Conservation (phyloP, 2,888 invertebrate genomes). For the Polymixis lichenea region DNA sequence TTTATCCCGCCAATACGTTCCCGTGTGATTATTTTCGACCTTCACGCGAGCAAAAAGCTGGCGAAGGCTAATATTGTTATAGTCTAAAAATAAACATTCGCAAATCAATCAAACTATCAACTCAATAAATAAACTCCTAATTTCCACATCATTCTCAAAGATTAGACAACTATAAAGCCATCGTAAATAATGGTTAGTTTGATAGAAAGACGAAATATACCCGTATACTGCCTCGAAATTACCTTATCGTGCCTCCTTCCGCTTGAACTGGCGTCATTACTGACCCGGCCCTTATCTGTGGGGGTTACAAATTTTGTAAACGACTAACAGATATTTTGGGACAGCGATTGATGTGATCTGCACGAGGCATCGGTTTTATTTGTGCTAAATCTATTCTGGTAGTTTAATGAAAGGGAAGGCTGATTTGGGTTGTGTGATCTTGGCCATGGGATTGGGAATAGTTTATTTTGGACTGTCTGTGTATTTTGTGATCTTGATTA, state of each 20-base stretch:
- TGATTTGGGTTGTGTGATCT: constrained; percentile 1
- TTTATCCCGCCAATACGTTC: too few relatives aligned
- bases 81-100: not conserved
- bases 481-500: not conserved
- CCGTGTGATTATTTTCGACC: too few relatives aligned
- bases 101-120: not conserved
- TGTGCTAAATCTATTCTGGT: constrained; percentile 37
- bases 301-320: constrained; percentile 75
- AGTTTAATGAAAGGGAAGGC: not conserved
- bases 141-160: constrained; percentile 18
- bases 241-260: constrained; percentile 77
- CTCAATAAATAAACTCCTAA: constrained; percentile 12
- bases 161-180: constrained; percentile 36
- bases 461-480: constrained; percentile 4
- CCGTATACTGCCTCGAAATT: constrained; percentile 61
- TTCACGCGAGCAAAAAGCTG: too few relatives aligned
- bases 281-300: constrained; percentile 74
- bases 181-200: constrained; percentile 45
- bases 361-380: constrained; percentile 55
- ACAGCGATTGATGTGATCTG: constrained; percentile 70
- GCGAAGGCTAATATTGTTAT: too few relatives aligned
- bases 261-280: constrained; percentile 77
- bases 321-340: constrained; percentile 71
- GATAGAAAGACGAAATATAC: constrained; percentile 62
- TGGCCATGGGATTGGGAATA: not conserved